A percentile compares a stretch with the other conserved stretches of the same genome.
Evolutionary conservation across 2,113 vertebrate genomes (phyloP).

Genomic region (Mormyrus iriodes): DNA sequence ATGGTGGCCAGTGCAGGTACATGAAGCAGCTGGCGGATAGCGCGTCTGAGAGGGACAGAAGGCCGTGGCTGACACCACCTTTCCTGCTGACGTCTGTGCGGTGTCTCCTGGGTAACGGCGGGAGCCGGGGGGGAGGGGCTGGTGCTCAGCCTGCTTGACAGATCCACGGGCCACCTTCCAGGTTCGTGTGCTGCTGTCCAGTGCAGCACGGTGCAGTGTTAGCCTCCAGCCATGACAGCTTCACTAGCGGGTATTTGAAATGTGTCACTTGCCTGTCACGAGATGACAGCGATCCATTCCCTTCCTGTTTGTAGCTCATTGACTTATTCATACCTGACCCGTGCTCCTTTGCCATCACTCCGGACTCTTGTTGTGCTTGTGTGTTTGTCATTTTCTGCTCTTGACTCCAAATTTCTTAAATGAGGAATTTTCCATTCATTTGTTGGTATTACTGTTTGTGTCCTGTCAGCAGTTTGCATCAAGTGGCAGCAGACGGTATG

Average conservation of each 20-base stretch:
- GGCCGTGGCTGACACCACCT: neutral
- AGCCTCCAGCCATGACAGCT: neutral
- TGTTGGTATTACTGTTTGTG: conserved; percentile 27
- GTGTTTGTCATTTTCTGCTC: conserved; percentile 6
- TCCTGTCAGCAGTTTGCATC: conserved; percentile 31
- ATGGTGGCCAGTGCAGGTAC: neutral
- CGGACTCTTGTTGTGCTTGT: neutral
- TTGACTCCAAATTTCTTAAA: neutral
- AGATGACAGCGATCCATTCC: neutral
- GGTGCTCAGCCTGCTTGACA: neutral
- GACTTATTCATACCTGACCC: neutral
- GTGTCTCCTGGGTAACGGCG: conserved; percentile 9
- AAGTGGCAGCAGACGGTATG: conserved; percentile 19
- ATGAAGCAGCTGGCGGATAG: neutral
- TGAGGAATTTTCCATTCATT: conserved; percentile 31
- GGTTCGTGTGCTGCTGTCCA: neutral
- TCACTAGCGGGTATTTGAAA: neutral
- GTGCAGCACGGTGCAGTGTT: neutral
- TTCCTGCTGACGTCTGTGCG: neutral
- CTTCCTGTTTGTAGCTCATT: neutral
- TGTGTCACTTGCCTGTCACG: neutral
- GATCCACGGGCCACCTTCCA: neutral
- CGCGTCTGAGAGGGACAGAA: neutral
- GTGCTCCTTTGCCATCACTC: neutral
- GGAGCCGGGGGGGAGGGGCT: neutral